These are phyloP conservation scores for Trachelipus rathkii DNA, from an alignment of 1,140 invertebrate genomes.

Conservation along the genomic window DNA sequence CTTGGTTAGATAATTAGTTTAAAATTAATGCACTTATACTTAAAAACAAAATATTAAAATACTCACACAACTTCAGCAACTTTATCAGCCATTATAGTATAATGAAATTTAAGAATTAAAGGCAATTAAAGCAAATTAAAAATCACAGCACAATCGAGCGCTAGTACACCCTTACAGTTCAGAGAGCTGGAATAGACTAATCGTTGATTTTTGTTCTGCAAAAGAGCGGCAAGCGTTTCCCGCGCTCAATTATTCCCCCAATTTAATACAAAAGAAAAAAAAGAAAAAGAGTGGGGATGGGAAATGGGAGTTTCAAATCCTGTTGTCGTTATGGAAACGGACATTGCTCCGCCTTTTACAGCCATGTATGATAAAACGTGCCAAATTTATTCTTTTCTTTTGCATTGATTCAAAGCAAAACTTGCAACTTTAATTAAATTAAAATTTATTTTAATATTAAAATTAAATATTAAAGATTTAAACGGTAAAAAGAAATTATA, in stretches of 20 bases:
- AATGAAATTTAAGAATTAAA: background rate
- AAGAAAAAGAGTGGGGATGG: no score
- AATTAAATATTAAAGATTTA: background rate
- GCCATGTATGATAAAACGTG: background rate
- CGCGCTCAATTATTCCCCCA: slow-evolving; percentile 7
- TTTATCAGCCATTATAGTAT: background rate
- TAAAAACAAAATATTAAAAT: background rate
- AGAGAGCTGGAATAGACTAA: background rate
- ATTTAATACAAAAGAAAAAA: background rate
- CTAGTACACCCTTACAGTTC: background rate
- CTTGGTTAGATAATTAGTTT: background rate
- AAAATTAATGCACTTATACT: background rate
- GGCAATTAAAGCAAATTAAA: background rate
- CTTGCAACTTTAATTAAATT: background rate
- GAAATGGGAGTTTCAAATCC: background rate
- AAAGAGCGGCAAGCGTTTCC: background rate
- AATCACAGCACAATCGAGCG: background rate
- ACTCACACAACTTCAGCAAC: background rate
- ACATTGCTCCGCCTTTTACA: background rate
- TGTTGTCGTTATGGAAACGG: slow-evolving; percentile 7
- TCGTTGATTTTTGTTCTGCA: background rate
- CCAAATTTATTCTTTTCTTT: background rate
- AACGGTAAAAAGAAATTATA: background rate
- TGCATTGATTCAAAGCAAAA: slow-evolving; percentile 2
- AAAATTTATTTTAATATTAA: background rate